Percentiles rank a stretch among this genome's conserved stretches.
Evolutionary conservation across 2,113 vertebrate genomes (phyloP).

Genomic region (Apodemus sylvaticus): DNA sequence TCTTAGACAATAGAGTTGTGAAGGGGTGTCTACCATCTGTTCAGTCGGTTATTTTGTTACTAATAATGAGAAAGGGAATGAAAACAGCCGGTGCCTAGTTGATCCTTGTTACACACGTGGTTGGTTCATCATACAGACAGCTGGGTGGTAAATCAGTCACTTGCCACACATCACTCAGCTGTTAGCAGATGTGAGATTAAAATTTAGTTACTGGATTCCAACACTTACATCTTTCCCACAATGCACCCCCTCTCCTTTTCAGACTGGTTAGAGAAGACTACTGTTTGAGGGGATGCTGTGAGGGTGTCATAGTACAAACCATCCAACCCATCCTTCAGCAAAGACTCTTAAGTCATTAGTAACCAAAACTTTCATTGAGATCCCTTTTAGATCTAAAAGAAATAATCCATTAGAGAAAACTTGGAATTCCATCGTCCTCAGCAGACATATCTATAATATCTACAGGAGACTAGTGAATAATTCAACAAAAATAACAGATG

Average conservation of each 20-base stretch:
- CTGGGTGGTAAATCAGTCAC: background rate
- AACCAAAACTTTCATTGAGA: background rate
- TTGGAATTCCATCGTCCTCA: background rate
- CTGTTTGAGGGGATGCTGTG: background rate
- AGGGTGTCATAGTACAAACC: background rate
- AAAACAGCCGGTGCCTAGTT: constrained; percentile 2
- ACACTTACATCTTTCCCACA: background rate
- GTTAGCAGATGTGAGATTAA: background rate
- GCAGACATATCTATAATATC: constrained; percentile 14
- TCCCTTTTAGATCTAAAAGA: background rate
- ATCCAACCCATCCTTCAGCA: background rate
- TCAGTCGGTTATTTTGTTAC: background rate
- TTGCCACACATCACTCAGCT: background rate
- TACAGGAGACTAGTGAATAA: background rate
- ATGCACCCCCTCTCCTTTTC: background rate
- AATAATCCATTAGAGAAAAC: background rate
- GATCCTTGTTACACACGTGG: background rate
- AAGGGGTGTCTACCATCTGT: background rate
- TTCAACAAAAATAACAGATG: background rate
- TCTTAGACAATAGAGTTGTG: background rate
- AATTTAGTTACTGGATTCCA: background rate
- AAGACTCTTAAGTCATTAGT: background rate
- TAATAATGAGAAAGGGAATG: background rate
- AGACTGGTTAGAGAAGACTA: background rate
- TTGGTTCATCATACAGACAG: background rate